Evolutionary conservation across 2,888 invertebrate genomes (phyloP), one percentile per base, ranked within the genome.

Genomic region (Limnephilus lunatus): DNA sequence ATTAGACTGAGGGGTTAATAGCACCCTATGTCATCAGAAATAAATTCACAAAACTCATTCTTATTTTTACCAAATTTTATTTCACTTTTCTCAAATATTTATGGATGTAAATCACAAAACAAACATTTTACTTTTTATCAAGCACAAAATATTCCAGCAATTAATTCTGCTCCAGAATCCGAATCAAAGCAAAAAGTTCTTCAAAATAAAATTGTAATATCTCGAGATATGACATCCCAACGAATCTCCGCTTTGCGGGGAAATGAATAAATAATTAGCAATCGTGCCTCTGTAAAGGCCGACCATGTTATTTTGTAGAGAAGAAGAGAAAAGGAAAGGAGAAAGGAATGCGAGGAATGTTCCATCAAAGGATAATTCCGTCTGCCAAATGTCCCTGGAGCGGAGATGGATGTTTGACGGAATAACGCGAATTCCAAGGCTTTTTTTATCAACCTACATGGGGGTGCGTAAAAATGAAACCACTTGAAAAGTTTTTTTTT

Each of bases 381-480:
- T 91, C 81, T 53, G 53, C 83, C 32, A 19, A 81, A 30, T 92
- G 92, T 92, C 90, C 92, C 92, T 91, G 85, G 92, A 92, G 92
- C 89, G 90, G 91, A 81, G 53, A 89, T 81, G 53, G 90, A 81
- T 85, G 81, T 39, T 90, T 89, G 39, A 35, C n/a, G 90, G 90
- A 92, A 92, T 92, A 90, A 90, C 48, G 85, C 89, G 88, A 92
- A 92, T 92, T 85, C 90, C 90, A 53, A 39, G 30, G n/a, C 44
- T 48, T 86, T 86, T 85, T 85, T 83, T 32, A 83, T 83, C 83
- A 83, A 83, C 35, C 83, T 83, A 35, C 35, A 35, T 7, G 12
- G 32, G 83, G 35, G 83, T 15, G 35, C 32, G 0, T 35, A 35
- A 35, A 83, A 83, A 83, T 83, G 15, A 7, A 83, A 19, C 32